Evolutionary conservation across 1,140 invertebrate genomes (phyloP).

Genomic region (Aphis craccivora): DNA sequence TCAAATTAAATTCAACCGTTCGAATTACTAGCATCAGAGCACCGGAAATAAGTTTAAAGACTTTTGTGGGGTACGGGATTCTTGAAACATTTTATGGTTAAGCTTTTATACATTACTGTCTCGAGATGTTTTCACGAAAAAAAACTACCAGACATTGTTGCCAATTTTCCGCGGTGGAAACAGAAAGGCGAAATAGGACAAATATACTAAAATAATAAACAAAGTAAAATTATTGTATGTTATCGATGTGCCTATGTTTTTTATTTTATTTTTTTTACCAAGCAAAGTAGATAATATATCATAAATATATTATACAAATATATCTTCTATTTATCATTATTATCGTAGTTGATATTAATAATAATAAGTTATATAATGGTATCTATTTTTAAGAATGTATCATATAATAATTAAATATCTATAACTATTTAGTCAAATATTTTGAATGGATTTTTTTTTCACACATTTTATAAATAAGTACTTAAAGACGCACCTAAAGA

Average conservation of each 20-base stretch:
- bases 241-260: neutral
- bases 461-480: neutral
- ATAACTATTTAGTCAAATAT: neutral
- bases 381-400: neutral
- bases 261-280: neutral
- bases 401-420: neutral
- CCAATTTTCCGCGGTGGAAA: neutral
- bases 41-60: neutral
- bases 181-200: neutral
- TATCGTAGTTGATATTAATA: neutral
- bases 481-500: neutral
- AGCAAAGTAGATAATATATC: neutral
- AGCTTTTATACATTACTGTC: neutral
- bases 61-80: neutral
- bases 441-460: neutral
- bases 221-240: neutral
- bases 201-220: neutral
- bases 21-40: neutral
- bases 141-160: slow-evolving; percentile 26
- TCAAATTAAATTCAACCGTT: slow-evolving; percentile 13
- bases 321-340: neutral
- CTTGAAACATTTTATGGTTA: neutral
- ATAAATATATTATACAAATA: neutral
- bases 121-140: neutral
- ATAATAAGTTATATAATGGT: neutral